Base-by-base conservation (phyloP, 2,797 vertebrate genomes). In the Myiotriccus ornatus region DNA sequence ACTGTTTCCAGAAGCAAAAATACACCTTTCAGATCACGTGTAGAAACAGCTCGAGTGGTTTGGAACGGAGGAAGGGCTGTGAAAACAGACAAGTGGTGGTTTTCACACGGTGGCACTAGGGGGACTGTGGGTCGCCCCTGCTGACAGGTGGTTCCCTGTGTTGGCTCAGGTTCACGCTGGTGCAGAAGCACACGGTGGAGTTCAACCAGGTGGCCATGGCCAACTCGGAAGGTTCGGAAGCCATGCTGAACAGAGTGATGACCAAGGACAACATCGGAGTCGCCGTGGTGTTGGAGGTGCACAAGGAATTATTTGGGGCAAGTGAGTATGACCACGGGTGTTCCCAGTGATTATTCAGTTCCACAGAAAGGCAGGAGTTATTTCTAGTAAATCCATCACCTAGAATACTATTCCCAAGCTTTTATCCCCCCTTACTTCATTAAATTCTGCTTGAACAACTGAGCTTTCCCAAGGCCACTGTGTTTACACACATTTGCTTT, bases 191-290 rank as follows among this genome's bases (percentile, higher is more conserved):
- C 97, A 99, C 99, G 0, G 99, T 99, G 96, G 99, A 99, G 98
- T 99, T 99, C 97, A 99, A 99, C 97, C 99, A 99, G 97, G 99
- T 99, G 90, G 99, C 99, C 53, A 99, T 99, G 99, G 99, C 99
- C 30, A 99, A 99, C 98, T 99, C 99, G 0, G 99, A 99, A 97
- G 99, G 99, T 47, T 99, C 99, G 2, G 99, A 99, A 98, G 99
- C 99, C 79, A 99, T 99, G 99, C 74, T 99, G 78, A 99, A 99
- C 97, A 97, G 99, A 96, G 99, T 99, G 81, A 99, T 99, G 99
- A 99, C 99, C 32, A 99, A 99, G 98, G 99, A 99, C 98, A 99
- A 99, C 97, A 99, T 99, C 32, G 99, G 99, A 4, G 99, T 99
- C 1, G 99, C 99, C 10, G 98, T 99, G 41, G 98, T 99, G 91